Percentiles rank a stretch among this genome's conserved stretches.
These are phyloP conservation scores for Atherinosoma microstoma DNA, from an alignment of 2,797 vertebrate genomes.

Conservation along the genomic window DNA sequence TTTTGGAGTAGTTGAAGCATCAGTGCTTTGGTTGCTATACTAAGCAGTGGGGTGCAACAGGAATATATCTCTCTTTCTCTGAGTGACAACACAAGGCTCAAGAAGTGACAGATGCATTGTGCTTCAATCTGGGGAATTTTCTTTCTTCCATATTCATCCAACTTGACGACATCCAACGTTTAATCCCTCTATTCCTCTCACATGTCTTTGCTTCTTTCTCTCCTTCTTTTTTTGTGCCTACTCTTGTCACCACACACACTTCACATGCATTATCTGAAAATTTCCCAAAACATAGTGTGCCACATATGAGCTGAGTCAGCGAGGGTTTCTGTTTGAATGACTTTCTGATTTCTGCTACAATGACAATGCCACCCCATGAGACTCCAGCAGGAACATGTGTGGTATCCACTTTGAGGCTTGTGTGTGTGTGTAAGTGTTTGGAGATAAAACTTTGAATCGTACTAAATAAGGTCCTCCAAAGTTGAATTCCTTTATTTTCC, in stretches of 20 bases:
- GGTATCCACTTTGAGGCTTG: conserved; percentile 2
- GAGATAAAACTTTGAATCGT: conserved; percentile 48
- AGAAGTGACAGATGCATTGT: conserved; percentile 44
- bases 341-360: conserved; percentile 58
- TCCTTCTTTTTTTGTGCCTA: neutral
- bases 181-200: neutral
- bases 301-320: conserved; percentile 59
- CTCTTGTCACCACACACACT: neutral
- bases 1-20: conserved; percentile 47
- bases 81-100: conserved; percentile 46
- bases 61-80: conserved; percentile 32
- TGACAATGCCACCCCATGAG: conserved; percentile 50
- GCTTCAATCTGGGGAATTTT: conserved; percentile 29
- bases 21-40: conserved; percentile 37
- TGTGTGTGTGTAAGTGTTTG: conserved; percentile 28
- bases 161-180: conserved; percentile 16
- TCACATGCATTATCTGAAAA: conserved; percentile 29
- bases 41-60: conserved; percentile 36
- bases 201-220: conserved; percentile 15
- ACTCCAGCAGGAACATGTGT: conserved; percentile 1
- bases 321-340: conserved; percentile 56
- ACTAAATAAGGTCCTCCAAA: conserved; percentile 46
- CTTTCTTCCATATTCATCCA: conserved; percentile 19
- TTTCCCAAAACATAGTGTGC: conserved; percentile 38
- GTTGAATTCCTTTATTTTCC: conserved; percentile 12